Percentiles rank a stretch among this genome's conserved stretches.
Conservation (phyloP, 2,113 vertebrate species). For the Triplophysa dalaica region DNA sequence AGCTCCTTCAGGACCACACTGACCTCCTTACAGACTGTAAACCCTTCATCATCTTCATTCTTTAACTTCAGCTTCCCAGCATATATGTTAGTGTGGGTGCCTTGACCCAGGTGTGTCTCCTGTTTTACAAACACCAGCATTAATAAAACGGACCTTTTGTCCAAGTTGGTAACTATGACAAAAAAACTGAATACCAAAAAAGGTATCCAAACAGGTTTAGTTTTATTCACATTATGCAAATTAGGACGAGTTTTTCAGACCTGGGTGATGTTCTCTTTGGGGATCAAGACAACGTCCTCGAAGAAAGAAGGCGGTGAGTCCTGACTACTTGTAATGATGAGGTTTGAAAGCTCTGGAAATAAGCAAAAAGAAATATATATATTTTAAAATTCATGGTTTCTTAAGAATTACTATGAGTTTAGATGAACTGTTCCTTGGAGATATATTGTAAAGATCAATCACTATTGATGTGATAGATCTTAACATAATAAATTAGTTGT, state of each 20-base stretch:
- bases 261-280: constrained; percentile 80
- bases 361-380: not conserved
- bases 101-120: constrained; percentile 82
- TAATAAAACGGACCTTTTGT: not conserved
- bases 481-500: too few relatives aligned
- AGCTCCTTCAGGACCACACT: constrained; percentile 85
- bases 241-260: constrained; percentile 55
- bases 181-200: not conserved
- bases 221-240: constrained; percentile 15
- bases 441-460: not conserved
- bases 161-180: not conserved
- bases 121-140: constrained; percentile 48
- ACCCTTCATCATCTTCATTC: constrained; percentile 68
- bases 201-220: not conserved
- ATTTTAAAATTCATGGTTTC: too few relatives aligned
- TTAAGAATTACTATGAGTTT: not conserved
- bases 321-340: constrained; percentile 80
- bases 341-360: constrained; percentile 82
- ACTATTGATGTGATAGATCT: too few relatives aligned
- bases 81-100: constrained; percentile 85
- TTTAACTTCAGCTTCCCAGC: constrained; percentile 77
- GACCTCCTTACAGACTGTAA: constrained; percentile 68
- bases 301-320: constrained; percentile 68
- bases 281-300: constrained; percentile 82
- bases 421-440: not conserved